Evolutionary conservation across 1,140 invertebrate species (phyloP).

Genomic region (Pachyrhynchus sulphureomaculatus): DNA sequence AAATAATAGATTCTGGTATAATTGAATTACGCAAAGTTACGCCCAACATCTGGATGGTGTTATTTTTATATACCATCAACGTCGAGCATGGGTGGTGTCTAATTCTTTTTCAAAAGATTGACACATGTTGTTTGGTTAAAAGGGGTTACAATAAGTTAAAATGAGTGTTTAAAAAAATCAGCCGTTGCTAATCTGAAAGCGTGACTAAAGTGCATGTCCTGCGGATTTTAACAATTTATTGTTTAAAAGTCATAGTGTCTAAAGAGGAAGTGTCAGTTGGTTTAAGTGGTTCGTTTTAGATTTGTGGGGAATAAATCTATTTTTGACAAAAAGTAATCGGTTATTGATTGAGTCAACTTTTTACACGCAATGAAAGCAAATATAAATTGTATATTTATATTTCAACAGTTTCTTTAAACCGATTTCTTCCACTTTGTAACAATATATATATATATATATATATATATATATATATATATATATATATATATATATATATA

Average conservation of each 20-base stretch:
- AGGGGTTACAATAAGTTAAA: neutral
- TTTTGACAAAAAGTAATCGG: too few species aligned
- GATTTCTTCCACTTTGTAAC: too few species aligned
- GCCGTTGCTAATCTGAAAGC: constrained; percentile 12
- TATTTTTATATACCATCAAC: neutral
- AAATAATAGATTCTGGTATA: constrained; percentile 12
- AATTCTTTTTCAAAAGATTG: constrained; percentile 9
- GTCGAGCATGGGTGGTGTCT: constrained; percentile 15
- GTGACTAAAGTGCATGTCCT: neutral
- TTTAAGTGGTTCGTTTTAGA: too few species aligned
- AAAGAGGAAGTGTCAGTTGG: neutral
- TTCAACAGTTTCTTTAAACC: too few species aligned
- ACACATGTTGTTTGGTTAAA: constrained; percentile 5
- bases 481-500: too few species aligned
- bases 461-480: too few species aligned
- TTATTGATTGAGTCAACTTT: too few species aligned
- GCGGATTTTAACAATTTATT: neutral
- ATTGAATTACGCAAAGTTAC: constrained; percentile 22
- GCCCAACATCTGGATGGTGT: constrained; percentile 17
- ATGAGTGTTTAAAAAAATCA: constrained; percentile 5
- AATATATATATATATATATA: too few species aligned
- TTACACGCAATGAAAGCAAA: too few species aligned
- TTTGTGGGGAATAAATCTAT: too few species aligned
- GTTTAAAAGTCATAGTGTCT: neutral
- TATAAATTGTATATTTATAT: too few species aligned